Evolutionary conservation across 2,888 invertebrate species (phyloP).

Genomic region (Rhodophaea formosa): DNA sequence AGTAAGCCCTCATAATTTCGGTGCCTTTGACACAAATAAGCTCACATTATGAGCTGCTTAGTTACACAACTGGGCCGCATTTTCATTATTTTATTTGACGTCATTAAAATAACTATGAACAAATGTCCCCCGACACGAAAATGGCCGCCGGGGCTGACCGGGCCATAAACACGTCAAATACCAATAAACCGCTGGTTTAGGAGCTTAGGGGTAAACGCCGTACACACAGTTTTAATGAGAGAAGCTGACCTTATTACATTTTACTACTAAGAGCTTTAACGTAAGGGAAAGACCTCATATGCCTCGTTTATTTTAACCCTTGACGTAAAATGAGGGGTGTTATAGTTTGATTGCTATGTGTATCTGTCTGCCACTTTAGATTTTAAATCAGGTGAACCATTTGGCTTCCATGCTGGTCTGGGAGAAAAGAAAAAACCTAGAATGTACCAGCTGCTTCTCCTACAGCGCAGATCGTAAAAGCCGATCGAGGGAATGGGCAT

Average conservation of each 20-base stretch:
- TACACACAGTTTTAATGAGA: neutral
- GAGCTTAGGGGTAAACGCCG: neutral
- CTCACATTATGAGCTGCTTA: neutral
- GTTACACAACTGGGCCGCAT: neutral
- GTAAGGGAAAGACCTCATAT: too few species aligned
- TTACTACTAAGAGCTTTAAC: too few species aligned
- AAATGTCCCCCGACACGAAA: neutral
- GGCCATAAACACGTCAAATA: slow-evolving; percentile 5
- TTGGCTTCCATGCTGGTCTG: too few species aligned
- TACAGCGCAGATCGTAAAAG: too few species aligned
- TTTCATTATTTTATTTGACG: neutral
- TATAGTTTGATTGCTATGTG: too few species aligned
- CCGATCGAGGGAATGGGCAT: too few species aligned
- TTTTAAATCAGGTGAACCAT: too few species aligned
- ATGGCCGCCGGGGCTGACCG: neutral
- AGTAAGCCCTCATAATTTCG: neutral
- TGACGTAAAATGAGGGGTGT: too few species aligned
- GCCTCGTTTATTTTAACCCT: too few species aligned
- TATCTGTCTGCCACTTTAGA: too few species aligned
- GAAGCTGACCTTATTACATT: neutral
- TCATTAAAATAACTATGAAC: neutral
- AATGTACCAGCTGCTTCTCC: too few species aligned
- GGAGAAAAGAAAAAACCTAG: too few species aligned
- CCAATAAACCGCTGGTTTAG: slow-evolving; percentile 7
- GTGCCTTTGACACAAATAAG: neutral